Evolutionary conservation across 2,797 vertebrate species (phyloP), one percentile per base, ranked within the genome.

Genomic region (Myripristis murdjan): DNA sequence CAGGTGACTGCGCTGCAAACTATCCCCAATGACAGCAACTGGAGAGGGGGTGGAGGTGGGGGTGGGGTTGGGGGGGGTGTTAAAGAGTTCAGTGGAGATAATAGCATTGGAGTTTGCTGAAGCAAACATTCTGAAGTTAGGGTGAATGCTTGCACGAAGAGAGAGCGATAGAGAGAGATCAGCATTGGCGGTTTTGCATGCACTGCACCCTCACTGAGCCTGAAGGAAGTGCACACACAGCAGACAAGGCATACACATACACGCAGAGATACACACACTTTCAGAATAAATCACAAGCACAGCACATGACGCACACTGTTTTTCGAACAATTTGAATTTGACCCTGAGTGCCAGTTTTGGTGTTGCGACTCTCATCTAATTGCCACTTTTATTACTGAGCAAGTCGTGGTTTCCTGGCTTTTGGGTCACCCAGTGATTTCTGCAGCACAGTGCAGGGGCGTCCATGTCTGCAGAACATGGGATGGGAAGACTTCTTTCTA

Each of bases 71-170:
- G n/a, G n/a, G n/a, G n/a, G n/a, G n/a, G 67, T 71, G 82, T 71
- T 67, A 62, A 71, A 71, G 63, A 73, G 62, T 75, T 83, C 24
- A 59, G 59, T 24, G 76, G 64, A 73, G 75, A 79, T 67, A 62
- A 82, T 56, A 41, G 69, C 0, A 10, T 52, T 54, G 51, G 52
- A 59, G 70, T 68, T 65, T 79, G 79, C 77, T 82, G 76, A 82
- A 84, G 73, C 75, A 82, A 86, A 84, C 83, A 70, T 53, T 84
- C 75, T 81, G 64, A 63, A 76, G 72, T 73, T 62, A 1, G 55
- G 35, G 39, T 15, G 65, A 64, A 49, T 26, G 76, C 82, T 77
- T 23, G 74, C 54, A 23, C 63, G 70, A 39, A 53, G 60, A 67
- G 76, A 71, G 60, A n/a, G n/a, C n/a, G n/a, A n/a, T n/a, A 14